A percentile compares a stretch with the other conserved stretches of the same genome.
Evolutionary conservation across 1,140 invertebrate genomes (phyloP).

Genomic region (Papilio dardanus): DNA sequence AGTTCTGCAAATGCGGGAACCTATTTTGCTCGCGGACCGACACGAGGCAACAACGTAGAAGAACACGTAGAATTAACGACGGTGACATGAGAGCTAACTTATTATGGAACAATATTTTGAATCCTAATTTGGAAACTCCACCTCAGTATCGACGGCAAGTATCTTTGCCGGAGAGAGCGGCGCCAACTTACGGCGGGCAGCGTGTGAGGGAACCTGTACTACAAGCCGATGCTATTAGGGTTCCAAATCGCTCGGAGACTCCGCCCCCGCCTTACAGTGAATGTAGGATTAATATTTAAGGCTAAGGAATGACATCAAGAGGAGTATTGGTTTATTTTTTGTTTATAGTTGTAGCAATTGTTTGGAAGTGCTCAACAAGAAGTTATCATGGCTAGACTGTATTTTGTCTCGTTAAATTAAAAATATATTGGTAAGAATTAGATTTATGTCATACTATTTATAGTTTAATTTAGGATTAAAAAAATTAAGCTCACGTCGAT

Average conservation of each 20-base stretch:
- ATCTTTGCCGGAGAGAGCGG: conserved; percentile 58
- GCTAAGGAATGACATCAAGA: not conserved
- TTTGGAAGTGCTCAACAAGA: too few relatives aligned
- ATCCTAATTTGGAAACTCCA: conserved; percentile 71
- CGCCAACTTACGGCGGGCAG: conserved; percentile 50
- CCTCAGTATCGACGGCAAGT: conserved; percentile 64
- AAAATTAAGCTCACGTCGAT: not conserved
- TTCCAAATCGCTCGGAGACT: conserved; percentile 60
- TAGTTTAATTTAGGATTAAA: not conserved
- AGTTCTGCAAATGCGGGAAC: conserved; percentile 62
- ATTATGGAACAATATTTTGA: conserved; percentile 66
- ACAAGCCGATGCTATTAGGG: conserved; percentile 55
- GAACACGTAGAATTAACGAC: conserved; percentile 51
- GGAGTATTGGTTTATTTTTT: not conserved
- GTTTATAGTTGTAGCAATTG: too few relatives aligned
- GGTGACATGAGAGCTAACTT: conserved; percentile 69
- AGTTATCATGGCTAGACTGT: not conserved
- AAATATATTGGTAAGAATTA: not conserved
- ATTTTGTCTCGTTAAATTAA: not conserved
- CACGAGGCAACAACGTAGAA: conserved; percentile 54
- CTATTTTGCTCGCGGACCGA: conserved; percentile 51
- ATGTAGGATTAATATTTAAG: conserved; percentile 51
- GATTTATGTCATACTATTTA: not conserved
- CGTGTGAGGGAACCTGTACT: conserved; percentile 44
- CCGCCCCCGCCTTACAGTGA: conserved; percentile 78